Conservation (phyloP, 2,888 invertebrate genomes). For the Phyllotreta cruciferae region DNA sequence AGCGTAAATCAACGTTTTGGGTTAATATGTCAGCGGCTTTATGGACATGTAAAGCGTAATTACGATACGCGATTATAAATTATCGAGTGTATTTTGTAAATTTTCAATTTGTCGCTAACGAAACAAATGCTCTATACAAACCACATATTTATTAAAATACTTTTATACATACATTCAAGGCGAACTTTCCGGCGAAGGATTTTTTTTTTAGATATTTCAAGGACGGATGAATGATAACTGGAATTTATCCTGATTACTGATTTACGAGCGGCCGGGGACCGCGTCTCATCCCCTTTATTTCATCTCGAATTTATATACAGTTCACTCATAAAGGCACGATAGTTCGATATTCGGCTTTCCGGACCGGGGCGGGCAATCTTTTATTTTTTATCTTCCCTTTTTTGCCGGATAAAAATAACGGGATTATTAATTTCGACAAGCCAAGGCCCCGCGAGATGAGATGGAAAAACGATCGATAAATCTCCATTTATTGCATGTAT, state of each 20-base stretch:
- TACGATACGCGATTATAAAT: constrained; percentile 1
- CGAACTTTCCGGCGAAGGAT: too few species aligned
- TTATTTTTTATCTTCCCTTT: constrained; percentile 35
- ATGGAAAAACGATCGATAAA: too few species aligned
- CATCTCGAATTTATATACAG: constrained; percentile 48
- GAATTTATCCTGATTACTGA: constrained; percentile 56
- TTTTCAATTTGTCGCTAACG: too few species aligned
- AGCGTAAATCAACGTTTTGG: constrained; percentile 16
- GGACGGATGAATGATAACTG: constrained; percentile 51
- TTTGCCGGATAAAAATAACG: constrained; percentile 12
- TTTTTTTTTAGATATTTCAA: constrained; percentile 20
- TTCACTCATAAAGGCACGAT: constrained; percentile 40
- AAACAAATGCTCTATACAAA: too few species aligned
- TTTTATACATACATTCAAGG: too few species aligned
- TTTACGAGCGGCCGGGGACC: constrained; percentile 53
- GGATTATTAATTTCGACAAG: constrained; percentile 22
- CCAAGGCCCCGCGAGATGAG: too few species aligned
- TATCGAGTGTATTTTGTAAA: neutral
- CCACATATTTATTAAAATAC: too few species aligned
- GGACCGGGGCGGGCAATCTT: constrained; percentile 30
- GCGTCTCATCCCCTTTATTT: constrained; percentile 51
- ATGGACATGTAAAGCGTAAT: constrained; percentile 2
- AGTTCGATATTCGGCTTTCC: constrained; percentile 35
- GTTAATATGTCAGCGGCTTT: constrained; percentile 13
- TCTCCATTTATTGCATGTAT: too few species aligned